Evolutionary conservation across 2,113 vertebrate genomes (phyloP).

Genomic region (Melospiza melodia): DNA sequence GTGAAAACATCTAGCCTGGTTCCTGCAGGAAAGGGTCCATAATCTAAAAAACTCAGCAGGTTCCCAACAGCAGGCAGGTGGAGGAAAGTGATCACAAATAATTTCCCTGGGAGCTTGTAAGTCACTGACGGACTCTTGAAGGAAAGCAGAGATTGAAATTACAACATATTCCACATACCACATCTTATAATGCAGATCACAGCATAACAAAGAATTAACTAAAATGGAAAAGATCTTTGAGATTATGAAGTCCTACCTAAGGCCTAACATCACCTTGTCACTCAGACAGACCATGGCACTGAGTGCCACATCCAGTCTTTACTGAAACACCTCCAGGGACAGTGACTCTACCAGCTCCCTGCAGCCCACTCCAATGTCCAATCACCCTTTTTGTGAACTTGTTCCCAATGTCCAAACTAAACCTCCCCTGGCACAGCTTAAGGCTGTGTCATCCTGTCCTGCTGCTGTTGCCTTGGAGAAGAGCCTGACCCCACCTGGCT

Average conservation of each 20-base stretch:
- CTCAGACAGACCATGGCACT: not conserved
- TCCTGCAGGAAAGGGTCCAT: not conserved
- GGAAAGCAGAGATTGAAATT: not conserved
- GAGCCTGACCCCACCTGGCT: no score
- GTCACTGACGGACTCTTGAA: not conserved
- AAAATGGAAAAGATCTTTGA: not conserved
- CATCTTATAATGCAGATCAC: not conserved
- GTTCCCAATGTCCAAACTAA: not conserved
- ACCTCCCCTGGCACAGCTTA: no score
- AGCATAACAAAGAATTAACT: not conserved
- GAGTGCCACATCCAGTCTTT: not conserved
- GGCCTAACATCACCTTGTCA: not conserved
- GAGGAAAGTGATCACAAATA: not conserved
- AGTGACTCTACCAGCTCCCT: no score
- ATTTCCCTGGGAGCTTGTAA: not conserved
- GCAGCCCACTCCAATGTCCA: not conserved
- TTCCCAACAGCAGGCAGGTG: not conserved
- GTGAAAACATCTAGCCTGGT: not conserved
- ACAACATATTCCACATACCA: not conserved
- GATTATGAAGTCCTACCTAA: not conserved
- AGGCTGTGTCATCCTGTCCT: no score
- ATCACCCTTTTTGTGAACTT: not conserved
- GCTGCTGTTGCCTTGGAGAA: no score
- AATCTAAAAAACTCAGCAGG: not conserved
- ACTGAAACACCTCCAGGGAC: not conserved